Conservation (phyloP, 2,888 invertebrate genomes). For the Parnassius smintheus region DNA sequence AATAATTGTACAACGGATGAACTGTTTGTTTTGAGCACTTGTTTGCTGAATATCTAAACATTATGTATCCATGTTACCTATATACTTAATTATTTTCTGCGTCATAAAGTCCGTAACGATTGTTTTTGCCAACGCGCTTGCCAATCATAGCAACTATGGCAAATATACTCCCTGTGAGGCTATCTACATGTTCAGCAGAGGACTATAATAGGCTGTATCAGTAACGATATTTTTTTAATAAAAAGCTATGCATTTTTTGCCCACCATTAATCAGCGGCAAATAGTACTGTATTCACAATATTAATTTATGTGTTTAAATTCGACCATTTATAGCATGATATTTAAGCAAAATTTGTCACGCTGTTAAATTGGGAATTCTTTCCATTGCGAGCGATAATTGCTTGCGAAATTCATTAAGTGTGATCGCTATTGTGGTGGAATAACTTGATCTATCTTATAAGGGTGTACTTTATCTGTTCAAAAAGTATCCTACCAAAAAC, state of each 20-base stretch:
- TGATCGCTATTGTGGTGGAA: background rate
- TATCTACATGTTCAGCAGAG: too few relatives aligned
- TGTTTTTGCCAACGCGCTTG: too few relatives aligned
- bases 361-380: background rate
- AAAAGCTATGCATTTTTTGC: background rate
- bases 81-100: too few relatives aligned
- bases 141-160: too few relatives aligned
- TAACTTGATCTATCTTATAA: slow-evolving; percentile 10
- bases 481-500: background rate
- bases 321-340: background rate
- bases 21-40: too few relatives aligned
- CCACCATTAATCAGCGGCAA: background rate
- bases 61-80: too few relatives aligned
- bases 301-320: background rate
- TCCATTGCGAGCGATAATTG: background rate
- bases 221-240: too few relatives aligned
- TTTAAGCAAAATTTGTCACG: background rate
- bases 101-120: too few relatives aligned
- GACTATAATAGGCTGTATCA: too few relatives aligned
- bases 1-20: too few relatives aligned
- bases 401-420: background rate
- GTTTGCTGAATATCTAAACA: too few relatives aligned
- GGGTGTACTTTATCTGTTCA: slow-evolving; percentile 3
- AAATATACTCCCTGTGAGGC: too few relatives aligned
- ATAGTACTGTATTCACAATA: background rate